Conservation (phyloP, 2,797 vertebrate genomes). For the Epinephelus coioides region DNA sequence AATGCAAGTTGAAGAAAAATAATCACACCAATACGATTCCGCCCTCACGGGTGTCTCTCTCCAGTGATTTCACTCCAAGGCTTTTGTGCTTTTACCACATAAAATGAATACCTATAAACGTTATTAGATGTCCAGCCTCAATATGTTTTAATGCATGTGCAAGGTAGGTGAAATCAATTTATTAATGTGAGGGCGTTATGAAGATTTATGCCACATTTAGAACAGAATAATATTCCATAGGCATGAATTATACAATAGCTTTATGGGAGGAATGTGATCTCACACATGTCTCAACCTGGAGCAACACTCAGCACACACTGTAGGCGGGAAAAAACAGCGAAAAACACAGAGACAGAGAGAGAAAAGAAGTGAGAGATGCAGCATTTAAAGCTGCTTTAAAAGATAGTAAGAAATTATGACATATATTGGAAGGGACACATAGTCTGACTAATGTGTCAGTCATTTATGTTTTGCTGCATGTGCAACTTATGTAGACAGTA, state of each 20-base stretch:
- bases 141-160: slow-evolving; percentile 59
- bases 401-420: neutral
- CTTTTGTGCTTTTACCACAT: slow-evolving; percentile 44
- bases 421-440: too few species aligned
- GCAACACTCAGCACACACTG: slow-evolving; percentile 23
- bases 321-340: slow-evolving; percentile 4
- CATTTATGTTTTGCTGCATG: too few species aligned
- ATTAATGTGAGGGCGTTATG: slow-evolving; percentile 58
- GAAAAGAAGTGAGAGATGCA: neutral
- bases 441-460: too few species aligned
- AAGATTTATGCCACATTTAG: slow-evolving; percentile 69
- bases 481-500: too few species aligned
- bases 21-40: slow-evolving; percentile 42
- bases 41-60: slow-evolving; percentile 41
- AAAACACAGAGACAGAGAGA: slow-evolving; percentile 4
- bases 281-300: slow-evolving; percentile 36
- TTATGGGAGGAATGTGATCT: slow-evolving; percentile 34
- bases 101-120: slow-evolving; percentile 46
- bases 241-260: slow-evolving; percentile 70
- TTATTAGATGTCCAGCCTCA: slow-evolving; percentile 50
- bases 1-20: slow-evolving; percentile 49
- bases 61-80: slow-evolving; percentile 44
- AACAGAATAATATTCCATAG: slow-evolving; percentile 60
- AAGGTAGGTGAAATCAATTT: slow-evolving; percentile 46
- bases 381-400: slow-evolving; percentile 15